Base-by-base conservation (phyloP, 2,113 vertebrate genomes). In the Macaca mulatta region DNA sequence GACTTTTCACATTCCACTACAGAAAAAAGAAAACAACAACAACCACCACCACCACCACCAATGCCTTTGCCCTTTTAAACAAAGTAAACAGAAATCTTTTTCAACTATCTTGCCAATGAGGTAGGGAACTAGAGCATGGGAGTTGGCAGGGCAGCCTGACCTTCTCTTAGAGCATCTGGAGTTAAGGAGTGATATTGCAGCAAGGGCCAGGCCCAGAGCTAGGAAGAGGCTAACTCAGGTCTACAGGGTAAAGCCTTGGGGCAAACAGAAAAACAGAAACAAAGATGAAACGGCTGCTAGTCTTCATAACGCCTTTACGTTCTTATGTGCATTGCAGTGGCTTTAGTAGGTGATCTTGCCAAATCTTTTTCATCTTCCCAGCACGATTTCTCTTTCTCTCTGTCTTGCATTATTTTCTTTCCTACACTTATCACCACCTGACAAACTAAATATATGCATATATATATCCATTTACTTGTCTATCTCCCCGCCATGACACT, bases 1-100 rank as follows among this genome's bases (percentile, higher is more conserved):
- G 23, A 40, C 32, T 86, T 89, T 70, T 70, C 81, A 91, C 48
- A 96, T 40, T 89, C 43, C n/a, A 93, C n/a, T 69, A 83, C 83
- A 77, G n/a, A 61, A 78, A 70, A 94, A 52, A 94, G 25, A 86
- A n/a, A 96, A 82, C 48, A 50, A 40, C 40, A 50, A 50, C 48
- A 48, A 48, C 45, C 10, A 12, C 43, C 43, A 43, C 43, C 43
- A 43, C 43, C 43, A 43, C 43, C 43, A 50, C 57, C 43, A 92
- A 77, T 90, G 10, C 1, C 6, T 52, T 82, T 61, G 2, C 30
- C 43, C 13, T 88, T 89, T 86, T 20, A 30, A 74, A 50, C 48
- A 78, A 92, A 91, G 80, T 6, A 82, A 88, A 72, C 14, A 38
- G 32, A 74, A 94, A 59, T 0, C 22, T 88, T 70, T 88, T 35